These are phyloP conservation scores for Cantharis flavilabris DNA, from an alignment of 2,888 invertebrate genomes.

Conservation along the genomic window DNA sequence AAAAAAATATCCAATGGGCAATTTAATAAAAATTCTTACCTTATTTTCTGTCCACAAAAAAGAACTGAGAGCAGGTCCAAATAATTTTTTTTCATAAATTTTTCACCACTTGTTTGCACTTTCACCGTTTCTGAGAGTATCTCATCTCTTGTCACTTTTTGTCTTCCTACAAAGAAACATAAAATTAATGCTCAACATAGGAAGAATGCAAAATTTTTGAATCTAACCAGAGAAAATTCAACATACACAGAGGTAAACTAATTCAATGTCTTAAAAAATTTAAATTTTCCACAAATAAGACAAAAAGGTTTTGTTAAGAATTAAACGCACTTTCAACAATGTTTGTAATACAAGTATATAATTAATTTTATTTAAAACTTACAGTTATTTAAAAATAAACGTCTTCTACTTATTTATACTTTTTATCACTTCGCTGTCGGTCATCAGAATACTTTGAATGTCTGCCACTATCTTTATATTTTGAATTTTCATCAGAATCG, in stretches of 20 bases:
- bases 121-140: not conserved
- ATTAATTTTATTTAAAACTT: not conserved
- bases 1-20: not conserved
- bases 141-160: not conserved
- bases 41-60: not conserved
- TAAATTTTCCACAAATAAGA: not conserved
- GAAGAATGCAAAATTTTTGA: not conserved
- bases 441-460: not conserved
- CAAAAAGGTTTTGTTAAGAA: not conserved
- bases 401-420: not conserved
- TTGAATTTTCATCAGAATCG: not conserved
- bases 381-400: not conserved
- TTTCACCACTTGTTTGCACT: not conserved
- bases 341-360: not conserved
- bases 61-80: not conserved
- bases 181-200: not conserved
- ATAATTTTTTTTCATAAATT: not conserved
- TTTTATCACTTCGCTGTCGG: not conserved
- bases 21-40: not conserved
- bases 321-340: not conserved
- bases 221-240: not conserved
- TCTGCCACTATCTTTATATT: not conserved
- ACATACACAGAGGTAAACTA: not conserved
- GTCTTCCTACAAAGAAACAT: not conserved
- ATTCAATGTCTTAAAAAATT: not conserved